These are phyloP conservation scores for Rutpela maculata DNA, from an alignment of 2,888 invertebrate genomes.

Conservation along the genomic window DNA sequence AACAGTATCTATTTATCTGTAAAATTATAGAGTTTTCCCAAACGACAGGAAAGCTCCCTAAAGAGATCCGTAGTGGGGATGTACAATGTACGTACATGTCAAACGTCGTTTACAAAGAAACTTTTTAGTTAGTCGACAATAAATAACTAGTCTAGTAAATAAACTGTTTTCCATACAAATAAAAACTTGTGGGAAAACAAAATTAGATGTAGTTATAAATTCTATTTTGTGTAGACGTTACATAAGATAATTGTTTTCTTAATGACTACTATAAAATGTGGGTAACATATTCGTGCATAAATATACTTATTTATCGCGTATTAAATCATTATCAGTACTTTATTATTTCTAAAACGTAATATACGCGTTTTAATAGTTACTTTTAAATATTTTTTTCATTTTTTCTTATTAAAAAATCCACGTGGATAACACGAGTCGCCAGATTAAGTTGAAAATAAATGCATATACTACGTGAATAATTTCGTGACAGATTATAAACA, in stretches of 20 bases:
- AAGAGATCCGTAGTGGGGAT: too few species aligned
- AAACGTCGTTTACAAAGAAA: too few species aligned
- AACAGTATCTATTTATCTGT: too few species aligned
- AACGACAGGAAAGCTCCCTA: too few species aligned
- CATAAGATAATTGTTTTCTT: neutral
- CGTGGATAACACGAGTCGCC: neutral
- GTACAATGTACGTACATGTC: too few species aligned
- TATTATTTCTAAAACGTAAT: neutral
- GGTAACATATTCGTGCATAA: neutral
- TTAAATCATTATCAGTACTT: neutral
- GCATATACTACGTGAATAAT: neutral
- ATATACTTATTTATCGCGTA: neutral
- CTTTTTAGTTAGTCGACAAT: too few species aligned
- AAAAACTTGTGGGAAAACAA: conserved; percentile 3
- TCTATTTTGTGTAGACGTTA: neutral
- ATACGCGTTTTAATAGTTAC: neutral
- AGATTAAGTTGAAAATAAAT: neutral
- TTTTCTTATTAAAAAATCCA: neutral
- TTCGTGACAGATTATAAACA: neutral
- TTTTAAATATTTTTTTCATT: neutral
- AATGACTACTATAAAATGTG: neutral
- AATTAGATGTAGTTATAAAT: neutral
- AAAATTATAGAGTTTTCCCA: too few species aligned
- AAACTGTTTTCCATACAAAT: neutral
- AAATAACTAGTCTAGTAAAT: neutral